Percentiles rank a stretch among this genome's conserved stretches.
These are phyloP conservation scores for Hyles lineata DNA, from an alignment of 2,888 invertebrate genomes.

Conservation along the genomic window DNA sequence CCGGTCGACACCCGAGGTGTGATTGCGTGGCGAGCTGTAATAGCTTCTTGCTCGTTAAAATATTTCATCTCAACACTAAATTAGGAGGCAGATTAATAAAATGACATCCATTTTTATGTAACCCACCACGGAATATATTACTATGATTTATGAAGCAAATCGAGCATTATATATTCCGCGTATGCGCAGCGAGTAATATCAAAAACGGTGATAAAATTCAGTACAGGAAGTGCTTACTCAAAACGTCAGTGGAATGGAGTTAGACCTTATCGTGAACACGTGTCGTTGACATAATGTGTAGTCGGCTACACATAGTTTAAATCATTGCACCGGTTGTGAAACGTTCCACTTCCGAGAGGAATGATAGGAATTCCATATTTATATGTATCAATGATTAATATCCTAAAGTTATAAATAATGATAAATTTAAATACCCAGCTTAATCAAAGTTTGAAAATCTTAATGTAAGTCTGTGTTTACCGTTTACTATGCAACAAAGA, in stretches of 20 bases:
- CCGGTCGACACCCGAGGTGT: constrained; percentile 51
- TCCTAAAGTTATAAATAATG: neutral
- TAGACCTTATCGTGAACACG: constrained; percentile 5
- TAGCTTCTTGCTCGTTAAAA: constrained; percentile 56
- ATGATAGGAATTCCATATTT: neutral
- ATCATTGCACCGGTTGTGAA: neutral
- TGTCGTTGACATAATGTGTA: constrained; percentile 8
- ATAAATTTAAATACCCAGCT: neutral
- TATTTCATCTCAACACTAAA: constrained; percentile 61
- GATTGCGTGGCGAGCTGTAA: constrained; percentile 49
- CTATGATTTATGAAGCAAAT: constrained; percentile 23
- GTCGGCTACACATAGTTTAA: neutral
- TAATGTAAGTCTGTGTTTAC: too few species aligned
- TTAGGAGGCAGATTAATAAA: constrained; percentile 52
- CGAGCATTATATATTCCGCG: constrained; percentile 1
- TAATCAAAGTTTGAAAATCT: neutral
- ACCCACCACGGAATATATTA: constrained; percentile 34
- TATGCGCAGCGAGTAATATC: neutral
- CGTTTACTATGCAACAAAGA: too few species aligned
- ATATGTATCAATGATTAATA: neutral
- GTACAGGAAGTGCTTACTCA: constrained; percentile 19
- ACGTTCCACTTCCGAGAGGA: neutral
- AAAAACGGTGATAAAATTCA: constrained; percentile 10
- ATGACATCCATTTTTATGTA: constrained; percentile 45
- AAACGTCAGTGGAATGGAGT: constrained; percentile 10